A percentile compares a stretch with the other conserved stretches of the same genome.
Conservation (phyloP, 1,140 invertebrate genomes). For the Drosophila truncata region DNA sequence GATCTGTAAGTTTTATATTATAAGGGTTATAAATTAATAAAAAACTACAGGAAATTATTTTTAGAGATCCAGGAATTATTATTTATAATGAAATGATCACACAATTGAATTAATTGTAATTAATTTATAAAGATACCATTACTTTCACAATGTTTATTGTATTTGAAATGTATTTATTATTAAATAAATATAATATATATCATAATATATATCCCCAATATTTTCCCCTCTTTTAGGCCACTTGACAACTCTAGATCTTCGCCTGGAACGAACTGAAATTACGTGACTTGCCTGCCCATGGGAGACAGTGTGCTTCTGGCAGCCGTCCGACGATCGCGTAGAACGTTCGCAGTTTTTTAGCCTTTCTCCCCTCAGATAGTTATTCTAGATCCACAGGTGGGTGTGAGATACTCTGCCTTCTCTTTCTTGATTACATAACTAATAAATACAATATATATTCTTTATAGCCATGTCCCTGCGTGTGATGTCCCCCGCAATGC, state of each 20-base stretch:
- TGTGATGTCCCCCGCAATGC: constrained; percentile 66
- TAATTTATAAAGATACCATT: no score
- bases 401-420: constrained; percentile 40
- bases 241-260: constrained; percentile 43
- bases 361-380: constrained; percentile 10
- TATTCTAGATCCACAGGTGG: constrained; percentile 49
- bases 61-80: not conserved
- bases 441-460: not conserved
- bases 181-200: no score
- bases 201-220: not conserved
- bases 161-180: no score
- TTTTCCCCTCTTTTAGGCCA: not conserved
- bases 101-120: not conserved
- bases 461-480: constrained; percentile 72
- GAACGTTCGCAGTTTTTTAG: constrained; percentile 25
- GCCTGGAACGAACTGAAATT: constrained; percentile 56
- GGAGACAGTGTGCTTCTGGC: constrained; percentile 65
- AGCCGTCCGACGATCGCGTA: constrained; percentile 64
- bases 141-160: no score
- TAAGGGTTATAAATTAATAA: not conserved
- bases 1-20: not conserved
- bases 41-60: not conserved
- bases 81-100: not conserved
- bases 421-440: constrained; percentile 52
- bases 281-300: constrained; percentile 39